These are phyloP conservation scores for Prunella himalayana DNA, from an alignment of 2,113 vertebrate genomes.

Conservation along the genomic window DNA sequence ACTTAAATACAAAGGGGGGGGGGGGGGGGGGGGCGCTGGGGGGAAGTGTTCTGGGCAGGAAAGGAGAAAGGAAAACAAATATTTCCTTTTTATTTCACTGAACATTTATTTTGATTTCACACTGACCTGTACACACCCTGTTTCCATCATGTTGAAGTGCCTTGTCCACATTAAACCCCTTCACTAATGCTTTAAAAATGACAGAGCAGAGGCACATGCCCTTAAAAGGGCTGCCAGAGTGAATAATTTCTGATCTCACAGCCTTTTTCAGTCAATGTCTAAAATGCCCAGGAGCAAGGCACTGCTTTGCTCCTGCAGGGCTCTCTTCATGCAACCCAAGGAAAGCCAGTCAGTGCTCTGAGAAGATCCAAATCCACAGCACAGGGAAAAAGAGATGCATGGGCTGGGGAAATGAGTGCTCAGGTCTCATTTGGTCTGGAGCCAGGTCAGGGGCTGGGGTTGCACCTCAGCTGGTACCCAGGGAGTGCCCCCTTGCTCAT, in stretches of 20 bases:
- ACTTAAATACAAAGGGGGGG: background rate
- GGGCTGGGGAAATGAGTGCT: background rate
- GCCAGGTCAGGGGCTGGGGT: background rate
- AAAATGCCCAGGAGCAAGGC: background rate
- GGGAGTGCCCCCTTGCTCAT: background rate
- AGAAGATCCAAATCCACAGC: background rate
- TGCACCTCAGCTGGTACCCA: background rate
- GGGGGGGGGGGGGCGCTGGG: too few species aligned
- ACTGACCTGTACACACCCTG: background rate
- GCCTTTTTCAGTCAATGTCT: background rate
- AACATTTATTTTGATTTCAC: background rate
- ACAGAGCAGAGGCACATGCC: background rate
- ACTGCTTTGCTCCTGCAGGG: background rate
- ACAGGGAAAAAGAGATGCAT: rapidly evolving
- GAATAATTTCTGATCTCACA: background rate
- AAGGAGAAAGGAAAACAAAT: background rate
- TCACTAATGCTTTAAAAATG: background rate
- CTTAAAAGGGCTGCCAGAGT: background rate
- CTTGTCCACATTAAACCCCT: background rate
- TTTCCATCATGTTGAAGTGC: background rate
- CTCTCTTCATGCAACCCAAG: background rate
- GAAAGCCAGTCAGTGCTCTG: background rate
- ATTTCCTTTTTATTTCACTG: background rate
- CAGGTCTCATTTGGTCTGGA: background rate
- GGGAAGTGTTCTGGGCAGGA: background rate